A percentile compares a stretch with the other conserved stretches of the same genome.
phyloP scores from a whole-genome alignment of 1,140 invertebrate species.

The Leptinotarsa lineolata region DNA sequence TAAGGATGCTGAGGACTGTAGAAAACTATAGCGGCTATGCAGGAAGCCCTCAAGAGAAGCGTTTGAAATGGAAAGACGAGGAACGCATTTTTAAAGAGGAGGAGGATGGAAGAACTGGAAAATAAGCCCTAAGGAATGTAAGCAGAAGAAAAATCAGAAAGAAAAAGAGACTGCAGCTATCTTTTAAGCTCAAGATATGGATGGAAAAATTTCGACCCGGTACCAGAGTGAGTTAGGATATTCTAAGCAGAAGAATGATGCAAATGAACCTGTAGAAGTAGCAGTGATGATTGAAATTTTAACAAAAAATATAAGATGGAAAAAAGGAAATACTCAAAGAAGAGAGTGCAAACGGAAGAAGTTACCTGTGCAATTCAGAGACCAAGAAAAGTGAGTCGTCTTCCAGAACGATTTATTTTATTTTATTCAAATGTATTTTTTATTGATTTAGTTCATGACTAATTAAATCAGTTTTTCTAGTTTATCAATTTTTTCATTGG shows the following conservation, averaged over 20 bases:
- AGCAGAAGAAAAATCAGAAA: constrained; percentile 90
- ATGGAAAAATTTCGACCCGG: constrained; percentile 72
- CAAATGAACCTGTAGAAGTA: background rate
- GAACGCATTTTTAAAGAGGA: constrained; percentile 76
- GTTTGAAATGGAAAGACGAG: constrained; percentile 76
- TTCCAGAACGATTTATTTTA: too few relatives aligned
- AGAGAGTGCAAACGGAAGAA: too few relatives aligned
- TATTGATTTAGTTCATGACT: too few relatives aligned
- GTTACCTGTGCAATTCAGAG: too few relatives aligned
- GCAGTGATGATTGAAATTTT: too few relatives aligned
- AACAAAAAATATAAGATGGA: too few relatives aligned
- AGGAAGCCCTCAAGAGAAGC: constrained; percentile 87
- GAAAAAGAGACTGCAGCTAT: constrained; percentile 78
- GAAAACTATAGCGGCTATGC: constrained; percentile 84
- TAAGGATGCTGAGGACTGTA: constrained; percentile 55
- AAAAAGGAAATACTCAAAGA: too few relatives aligned
- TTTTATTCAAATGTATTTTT: too few relatives aligned
- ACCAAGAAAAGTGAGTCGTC: too few relatives aligned
- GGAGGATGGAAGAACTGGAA: constrained; percentile 70
- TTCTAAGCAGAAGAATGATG: constrained; percentile 68
- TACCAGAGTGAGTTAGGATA: constrained; percentile 74
- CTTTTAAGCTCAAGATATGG: constrained; percentile 80
- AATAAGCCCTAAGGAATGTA: constrained; percentile 79
- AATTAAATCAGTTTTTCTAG: too few relatives aligned
- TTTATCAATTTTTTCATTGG: too few relatives aligned